Percentiles rank a stretch among this genome's conserved stretches.
Conservation (phyloP, 92 coral and sea anemone genomes). For the Paragorgia papillata region DNA sequence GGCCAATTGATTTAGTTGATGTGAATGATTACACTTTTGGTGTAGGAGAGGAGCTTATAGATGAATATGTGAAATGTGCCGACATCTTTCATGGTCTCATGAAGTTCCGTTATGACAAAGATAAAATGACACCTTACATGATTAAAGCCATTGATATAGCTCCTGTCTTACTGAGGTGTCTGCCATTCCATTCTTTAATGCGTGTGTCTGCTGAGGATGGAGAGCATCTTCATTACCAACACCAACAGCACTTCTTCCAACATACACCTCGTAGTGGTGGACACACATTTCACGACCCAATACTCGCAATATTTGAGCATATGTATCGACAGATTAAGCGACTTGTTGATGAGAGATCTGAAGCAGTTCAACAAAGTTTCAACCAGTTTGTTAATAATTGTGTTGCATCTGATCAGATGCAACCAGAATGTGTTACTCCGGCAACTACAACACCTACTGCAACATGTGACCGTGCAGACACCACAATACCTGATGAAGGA, state of each 20-base stretch:
- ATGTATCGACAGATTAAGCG: slow-evolving; percentile 49
- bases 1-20: background rate
- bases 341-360: slow-evolving; percentile 20
- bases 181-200: slow-evolving; percentile 34
- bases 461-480: slow-evolving; percentile 1
- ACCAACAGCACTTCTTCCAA: slow-evolving; percentile 47
- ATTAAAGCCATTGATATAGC: slow-evolving; percentile 55
- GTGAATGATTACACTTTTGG: slow-evolving; percentile 49
- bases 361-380: slow-evolving; percentile 9
- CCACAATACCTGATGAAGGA: background rate
- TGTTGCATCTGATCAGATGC: background rate
- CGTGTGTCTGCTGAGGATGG: slow-evolving; percentile 34
- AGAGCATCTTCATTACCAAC: slow-evolving; percentile 37
- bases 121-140: slow-evolving; percentile 45
- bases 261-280: slow-evolving; percentile 53
- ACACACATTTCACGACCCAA: slow-evolving; percentile 40
- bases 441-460: background rate
- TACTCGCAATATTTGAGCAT: slow-evolving; percentile 46
- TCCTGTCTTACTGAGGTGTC: slow-evolving; percentile 29
- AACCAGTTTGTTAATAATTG: slow-evolving; percentile 22
- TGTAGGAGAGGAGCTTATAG: slow-evolving; percentile 34
- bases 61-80: slow-evolving; percentile 42
- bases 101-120: slow-evolving; percentile 50
- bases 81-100: slow-evolving; percentile 54
- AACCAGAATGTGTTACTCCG: slow-evolving; percentile 1